Evolutionary conservation across 2,113 vertebrate genomes (phyloP), one percentile per base, ranked within the genome.

Genomic region (Chelonoidis abingdonii): DNA sequence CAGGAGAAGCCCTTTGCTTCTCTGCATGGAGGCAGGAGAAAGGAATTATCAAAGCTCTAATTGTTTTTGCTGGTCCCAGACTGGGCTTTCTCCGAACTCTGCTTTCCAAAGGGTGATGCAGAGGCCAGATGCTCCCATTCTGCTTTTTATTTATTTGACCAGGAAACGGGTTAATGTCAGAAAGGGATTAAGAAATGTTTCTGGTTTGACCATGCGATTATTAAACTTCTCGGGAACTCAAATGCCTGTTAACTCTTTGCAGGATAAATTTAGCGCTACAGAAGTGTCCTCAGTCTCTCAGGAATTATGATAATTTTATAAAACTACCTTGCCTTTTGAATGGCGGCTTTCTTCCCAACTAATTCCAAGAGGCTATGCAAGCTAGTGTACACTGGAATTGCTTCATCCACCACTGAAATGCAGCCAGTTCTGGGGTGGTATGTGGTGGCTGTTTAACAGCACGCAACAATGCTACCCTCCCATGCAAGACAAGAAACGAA

Each of bases 191-290:
- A 5, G 81, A 56, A 6, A 0, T 3, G 16, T 79, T 17, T 10
- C 8, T 10, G 90, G 9, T 47, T 1, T 0, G 41, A 76, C 72
- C 80, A n/a, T 57, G 75, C 5, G 14, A 44, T 41, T 19, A n/a
- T 0, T 0, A 0, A 0, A 0, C 21, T 41, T 12, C 5, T 5
- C 21, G 29, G 57, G 35, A 19, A 17, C 50, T 29, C 0, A 0
- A 35, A n/a, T 0, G 0, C 24, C n/a, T 7, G 16, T 41, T 41
- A 24, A 38, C 25, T 31, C n/a, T 53, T 29, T 29, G 62, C 62
- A 29, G 8, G n/a, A 31, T 25, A 75, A 38, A 21, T 27, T 19
- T 27, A 29, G 50, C 75, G 24, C 65, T 65, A 56, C 72, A 76
- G 93, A 69, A 49, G 86, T 86, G 27, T 21, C n/a, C 41, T 69